Base-by-base conservation (phyloP, 1,140 invertebrate species). In the Drosophila ohnishii region DNA sequence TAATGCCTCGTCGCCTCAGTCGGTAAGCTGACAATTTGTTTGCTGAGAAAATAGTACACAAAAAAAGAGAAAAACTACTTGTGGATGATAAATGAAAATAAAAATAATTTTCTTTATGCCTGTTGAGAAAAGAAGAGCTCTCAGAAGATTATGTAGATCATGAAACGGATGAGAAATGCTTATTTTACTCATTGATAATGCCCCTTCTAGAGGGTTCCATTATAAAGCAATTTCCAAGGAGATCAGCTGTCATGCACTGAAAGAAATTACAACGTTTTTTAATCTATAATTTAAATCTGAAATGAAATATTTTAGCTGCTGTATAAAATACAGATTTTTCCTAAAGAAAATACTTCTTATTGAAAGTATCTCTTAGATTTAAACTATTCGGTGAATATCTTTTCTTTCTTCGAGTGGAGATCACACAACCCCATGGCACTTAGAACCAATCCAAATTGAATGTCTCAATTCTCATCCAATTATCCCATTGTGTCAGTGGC, bases 401-500 rank as follows among this genome's bases (percentile, higher is more conserved):
- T 51, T n/a, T 34, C 14, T 34, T 34, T 30, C 5, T 35, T 11
- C 19, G 11, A 48, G 60, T 30, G 16, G 4, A 45, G 59, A 67
- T 44, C 62, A 8, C n/a, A 5, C 19, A 64, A 67, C 45, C 19
- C 34, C 28, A 13, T 30, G n/a, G 56, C 50, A 60, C 55, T 63
- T 63, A 35, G 19, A 22, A 14, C 8, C 30, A 59, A 48, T 47
- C 28, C 64, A 25, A 75, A 48, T 74, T 62, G 61, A 78, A 87
- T 64, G 75, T 77, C 83, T 86, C 79, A 87, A 83, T 86, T 86
- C 66, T 51, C 67, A 66, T 83, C 71, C 84, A 86, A 86, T 86
- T 86, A 87, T 83, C 60, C 83, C 79, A 73, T 86, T 86, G 75
- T 86, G 63, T 81, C 83, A 60, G 71, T 47, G 59, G 28, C 51